These are phyloP conservation scores for human DNA, from an alignment of 2,113 vertebrate species.

Conservation along the genomic window DNA sequence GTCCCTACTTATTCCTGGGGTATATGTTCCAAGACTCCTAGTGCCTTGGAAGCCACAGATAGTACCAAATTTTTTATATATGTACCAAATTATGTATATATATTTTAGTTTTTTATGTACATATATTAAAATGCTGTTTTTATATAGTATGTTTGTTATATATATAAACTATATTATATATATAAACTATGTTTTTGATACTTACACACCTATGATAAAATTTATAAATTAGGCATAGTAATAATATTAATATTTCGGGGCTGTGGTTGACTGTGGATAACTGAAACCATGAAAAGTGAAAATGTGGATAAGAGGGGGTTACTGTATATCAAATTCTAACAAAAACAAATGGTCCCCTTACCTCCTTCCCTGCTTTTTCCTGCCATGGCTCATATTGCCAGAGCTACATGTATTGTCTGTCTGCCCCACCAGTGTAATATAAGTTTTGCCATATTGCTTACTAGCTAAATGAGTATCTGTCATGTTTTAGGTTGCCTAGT, in stretches of 20 bases:
- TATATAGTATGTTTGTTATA: no score
- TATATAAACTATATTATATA: neutral
- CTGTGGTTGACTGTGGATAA: neutral
- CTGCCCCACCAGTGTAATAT: neutral
- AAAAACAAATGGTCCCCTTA: rapidly evolving
- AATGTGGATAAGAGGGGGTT: neutral
- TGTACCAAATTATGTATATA: neutral
- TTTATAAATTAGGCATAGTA: neutral
- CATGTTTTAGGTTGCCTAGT: neutral
- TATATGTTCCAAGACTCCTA: neutral
- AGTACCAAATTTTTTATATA: neutral
- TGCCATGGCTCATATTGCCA: no score
- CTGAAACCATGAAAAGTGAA: neutral
- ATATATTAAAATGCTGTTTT: no score
- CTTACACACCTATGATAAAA: neutral
- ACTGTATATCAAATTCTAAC: neutral
- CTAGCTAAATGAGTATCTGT: neutral
- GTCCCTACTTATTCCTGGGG: neutral
- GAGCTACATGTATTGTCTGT: neutral
- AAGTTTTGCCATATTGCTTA: neutral
- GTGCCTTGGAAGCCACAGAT: neutral
- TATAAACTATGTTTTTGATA: neutral
- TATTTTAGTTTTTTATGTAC: no score
- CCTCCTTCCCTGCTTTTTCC: neutral
- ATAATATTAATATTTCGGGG: neutral